A percentile compares a stretch with the other conserved stretches of the same genome.
Conservation (phyloP, 2,113 vertebrate species). For the Suricata suricatta region DNA sequence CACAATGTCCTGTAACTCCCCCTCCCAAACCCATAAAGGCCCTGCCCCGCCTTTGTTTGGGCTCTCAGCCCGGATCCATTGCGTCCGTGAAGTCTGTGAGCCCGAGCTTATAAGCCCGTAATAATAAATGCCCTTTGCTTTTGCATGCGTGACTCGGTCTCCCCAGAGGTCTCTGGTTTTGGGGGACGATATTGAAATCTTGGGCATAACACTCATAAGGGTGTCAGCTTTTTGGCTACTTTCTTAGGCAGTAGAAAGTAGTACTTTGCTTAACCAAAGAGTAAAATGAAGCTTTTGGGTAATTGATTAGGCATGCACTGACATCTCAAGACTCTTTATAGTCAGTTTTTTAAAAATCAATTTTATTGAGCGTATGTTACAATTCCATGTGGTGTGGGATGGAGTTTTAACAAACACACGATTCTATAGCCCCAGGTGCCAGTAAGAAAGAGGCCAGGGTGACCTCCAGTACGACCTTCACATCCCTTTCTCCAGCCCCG, state of each 20-base stretch:
- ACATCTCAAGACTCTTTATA: neutral
- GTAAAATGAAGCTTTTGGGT: neutral
- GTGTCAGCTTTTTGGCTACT: neutral
- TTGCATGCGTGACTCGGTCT: no score
- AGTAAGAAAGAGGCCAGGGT: neutral
- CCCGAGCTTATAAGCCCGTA: no score
- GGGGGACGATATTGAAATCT: no score
- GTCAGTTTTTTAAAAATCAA: no score
- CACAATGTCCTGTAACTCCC: no score
- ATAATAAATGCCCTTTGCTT: no score
- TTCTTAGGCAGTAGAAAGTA: neutral
- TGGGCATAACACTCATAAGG: neutral
- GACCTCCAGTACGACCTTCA: neutral
- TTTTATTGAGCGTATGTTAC: neutral
- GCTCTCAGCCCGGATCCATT: no score
- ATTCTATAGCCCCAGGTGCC: no score
- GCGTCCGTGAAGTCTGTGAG: no score
- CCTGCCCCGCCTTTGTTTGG: no score
- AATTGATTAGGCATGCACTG: neutral
- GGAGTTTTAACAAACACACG: neutral
- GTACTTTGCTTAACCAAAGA: neutral
- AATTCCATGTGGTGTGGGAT: neutral
- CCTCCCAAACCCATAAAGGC: no score
- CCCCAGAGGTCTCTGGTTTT: no score
- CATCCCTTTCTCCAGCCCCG: neutral